Base-by-base conservation (phyloP, 2,888 invertebrate genomes). In the Stegana nigrithorax region DNA sequence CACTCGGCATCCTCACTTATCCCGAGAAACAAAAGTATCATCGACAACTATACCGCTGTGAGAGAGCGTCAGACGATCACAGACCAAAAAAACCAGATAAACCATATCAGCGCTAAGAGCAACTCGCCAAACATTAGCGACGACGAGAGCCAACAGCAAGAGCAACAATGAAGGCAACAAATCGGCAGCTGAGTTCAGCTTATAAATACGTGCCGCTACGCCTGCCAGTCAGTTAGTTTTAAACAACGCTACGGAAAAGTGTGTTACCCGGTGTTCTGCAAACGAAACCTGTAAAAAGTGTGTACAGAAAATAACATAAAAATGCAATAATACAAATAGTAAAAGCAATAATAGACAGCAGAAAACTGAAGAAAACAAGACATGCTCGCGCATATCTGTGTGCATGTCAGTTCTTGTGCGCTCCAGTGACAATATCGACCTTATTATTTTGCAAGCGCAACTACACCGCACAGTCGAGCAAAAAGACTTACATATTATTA, bases 201-300 rank as follows among this genome's bases (percentile, higher is more conserved):
- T 78, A 82, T 82, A 82, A 82, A 83, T 80, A 81, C 66, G 71
- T 68, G 74, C 69, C n/a, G 69, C 65, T 62, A 70, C 67, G 67
- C 66, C 71, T n/a, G n/a, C 19, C 67, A 59, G 42, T 70, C 67
- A 70, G 81, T 81, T 78, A 75, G 65, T 76, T 72, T 73, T 67
- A 68, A 72, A 76, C 73, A 66, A 74, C 62, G 73, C 72, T 71
- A n/a, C 69, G 67, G 64, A 67, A 68, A 51, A 73, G 70, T 53
- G 32, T 51, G 59, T 57, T 39, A 67, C 67, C 60, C 63, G 64
- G 69, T 63, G 29, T 19, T 7, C 4, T 19, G 19, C 10, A 17
- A 53, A 0, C 17, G 4, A 29, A 29, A n/a, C n/a, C n/a, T n/a
- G n/a, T n/a, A n/a, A 53, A 14, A 53, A 29, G 7, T 29, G 4